Evolutionary conservation across 2,113 vertebrate genomes (phyloP), one percentile per base, ranked within the genome.

Genomic region (Lates calcarifer): DNA sequence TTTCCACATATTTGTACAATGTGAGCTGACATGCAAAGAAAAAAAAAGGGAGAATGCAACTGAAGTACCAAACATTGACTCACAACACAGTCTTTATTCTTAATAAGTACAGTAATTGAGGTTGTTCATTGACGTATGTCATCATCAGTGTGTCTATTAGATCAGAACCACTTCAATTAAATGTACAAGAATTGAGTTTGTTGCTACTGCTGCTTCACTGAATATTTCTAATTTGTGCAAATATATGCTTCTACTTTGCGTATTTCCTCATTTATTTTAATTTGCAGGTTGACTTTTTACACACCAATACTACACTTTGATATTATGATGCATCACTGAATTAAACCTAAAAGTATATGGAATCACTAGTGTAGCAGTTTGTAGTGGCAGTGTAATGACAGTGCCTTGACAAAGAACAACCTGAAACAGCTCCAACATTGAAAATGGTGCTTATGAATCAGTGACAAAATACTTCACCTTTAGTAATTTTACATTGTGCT

Each of bases 1-100:
- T 70, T 60, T 79, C 24, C 58, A 47, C 17, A 33, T 37, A 65
- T 82, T 26, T 69, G 8, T 33, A 49, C 61, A 58, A 65, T 58
- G 57, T n/a, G 29, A 58, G 57, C 64, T 57, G 33, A 45, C n/a
- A 22, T 77, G 11, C 24, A 76, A 43, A 71, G 39, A 43, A 31
- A 61, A n/a, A 17, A 41, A 26, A 65, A 58, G 15, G 24, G 33
- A 63, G 6, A 35, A 35, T 31, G 29, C 31, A 55, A 37, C 24
- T 39, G 4, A 65, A 72, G 45, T 49, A 33, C 22, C 18, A 49
- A 63, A 51, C 2, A 1, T 24, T 74, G 47, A 60, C 6, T 66
- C 57, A 47, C 56, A 29, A 12, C 29, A 24, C 17, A 14, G 3
- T 4, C 39, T 58, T 43, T 63, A 43, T 55, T 43, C 6, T 11